phyloP scores from a whole-genome alignment of 2,797 vertebrate genomes.

The Coccyzus lansbergi region DNA sequence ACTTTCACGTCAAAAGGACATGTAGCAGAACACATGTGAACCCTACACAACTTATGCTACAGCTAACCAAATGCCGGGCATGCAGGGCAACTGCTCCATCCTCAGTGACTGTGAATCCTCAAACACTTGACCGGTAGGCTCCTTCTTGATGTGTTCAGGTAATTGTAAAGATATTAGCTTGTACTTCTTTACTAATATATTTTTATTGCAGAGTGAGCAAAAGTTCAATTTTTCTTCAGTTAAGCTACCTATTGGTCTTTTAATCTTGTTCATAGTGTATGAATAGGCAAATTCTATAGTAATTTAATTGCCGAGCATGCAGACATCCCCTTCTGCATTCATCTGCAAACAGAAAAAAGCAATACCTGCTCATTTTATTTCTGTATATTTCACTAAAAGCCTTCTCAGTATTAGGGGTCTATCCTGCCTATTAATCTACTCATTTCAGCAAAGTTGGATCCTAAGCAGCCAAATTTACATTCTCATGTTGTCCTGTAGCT shows the following conservation, averaged over 20 bases:
- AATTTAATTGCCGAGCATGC: background rate
- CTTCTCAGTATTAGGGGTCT: background rate
- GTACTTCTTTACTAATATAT: background rate
- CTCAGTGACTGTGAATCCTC: background rate
- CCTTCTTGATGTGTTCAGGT: background rate
- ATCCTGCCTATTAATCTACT: background rate
- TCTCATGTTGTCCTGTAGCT: background rate
- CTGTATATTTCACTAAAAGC: background rate
- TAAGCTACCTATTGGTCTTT: background rate
- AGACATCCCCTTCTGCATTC: no score
- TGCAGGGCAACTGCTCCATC: background rate
- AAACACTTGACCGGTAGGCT: background rate
- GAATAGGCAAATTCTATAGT: background rate
- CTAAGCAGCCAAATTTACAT: background rate
- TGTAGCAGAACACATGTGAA: accelerated
- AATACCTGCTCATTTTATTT: background rate
- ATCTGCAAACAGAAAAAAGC: background rate
- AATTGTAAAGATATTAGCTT: background rate
- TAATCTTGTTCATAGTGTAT: background rate
- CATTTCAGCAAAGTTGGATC: background rate
- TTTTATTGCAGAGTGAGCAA: background rate
- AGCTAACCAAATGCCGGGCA: background rate
- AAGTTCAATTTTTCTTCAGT: background rate
- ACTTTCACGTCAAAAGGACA: background rate
- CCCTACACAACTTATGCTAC: background rate